Conservation (phyloP, 2,113 vertebrate species). For the Cryptotis parvus region DNA sequence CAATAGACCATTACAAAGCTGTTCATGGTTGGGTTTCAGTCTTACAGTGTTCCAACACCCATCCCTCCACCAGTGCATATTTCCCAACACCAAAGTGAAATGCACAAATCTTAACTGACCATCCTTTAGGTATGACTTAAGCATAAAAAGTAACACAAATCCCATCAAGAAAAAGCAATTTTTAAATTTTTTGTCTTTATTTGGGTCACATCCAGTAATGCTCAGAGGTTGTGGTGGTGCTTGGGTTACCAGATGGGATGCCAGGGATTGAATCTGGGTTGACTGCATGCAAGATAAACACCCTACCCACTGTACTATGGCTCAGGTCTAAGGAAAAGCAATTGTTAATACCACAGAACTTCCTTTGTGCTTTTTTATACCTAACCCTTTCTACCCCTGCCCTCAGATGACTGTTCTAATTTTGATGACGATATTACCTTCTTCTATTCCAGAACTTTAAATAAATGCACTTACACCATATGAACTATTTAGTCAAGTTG, state of each 20-base stretch:
- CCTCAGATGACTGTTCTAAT: neutral
- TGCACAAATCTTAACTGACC: neutral
- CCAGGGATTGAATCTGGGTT: too few species aligned
- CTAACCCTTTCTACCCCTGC: neutral
- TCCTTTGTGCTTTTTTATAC: neutral
- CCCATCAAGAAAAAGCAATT: neutral
- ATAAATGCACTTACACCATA: neutral
- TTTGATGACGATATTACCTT: neutral
- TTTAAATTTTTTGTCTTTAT: too few species aligned
- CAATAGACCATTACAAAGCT: too few species aligned
- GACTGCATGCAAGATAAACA: too few species aligned
- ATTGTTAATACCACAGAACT: neutral
- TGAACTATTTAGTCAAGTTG: neutral
- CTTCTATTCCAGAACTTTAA: neutral
- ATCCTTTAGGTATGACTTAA: neutral
- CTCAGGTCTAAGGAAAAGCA: neutral
- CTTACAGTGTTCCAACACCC: too few species aligned
- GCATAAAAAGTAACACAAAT: neutral
- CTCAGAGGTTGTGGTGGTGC: too few species aligned
- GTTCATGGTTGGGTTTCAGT: too few species aligned
- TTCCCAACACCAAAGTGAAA: too few species aligned
- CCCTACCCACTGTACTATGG: too few species aligned
- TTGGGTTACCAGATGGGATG: too few species aligned
- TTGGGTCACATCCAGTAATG: too few species aligned
- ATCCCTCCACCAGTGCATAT: too few species aligned